Evolutionary conservation across 2,888 invertebrate species (phyloP).

Genomic region (Cecidostiba fungosa): DNA sequence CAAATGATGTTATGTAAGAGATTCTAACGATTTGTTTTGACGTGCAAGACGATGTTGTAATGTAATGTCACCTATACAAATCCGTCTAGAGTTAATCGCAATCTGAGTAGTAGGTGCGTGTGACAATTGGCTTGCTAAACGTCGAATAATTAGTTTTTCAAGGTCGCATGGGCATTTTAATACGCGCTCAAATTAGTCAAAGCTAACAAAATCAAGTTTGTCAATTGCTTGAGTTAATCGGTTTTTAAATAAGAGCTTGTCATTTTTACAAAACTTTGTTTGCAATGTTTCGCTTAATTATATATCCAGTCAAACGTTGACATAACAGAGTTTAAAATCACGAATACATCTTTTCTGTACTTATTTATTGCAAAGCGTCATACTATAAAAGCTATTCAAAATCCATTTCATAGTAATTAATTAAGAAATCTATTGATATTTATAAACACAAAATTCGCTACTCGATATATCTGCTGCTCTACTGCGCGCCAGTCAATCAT

Average conservation of each 20-base stretch:
- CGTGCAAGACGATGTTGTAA: slow-evolving; percentile 28
- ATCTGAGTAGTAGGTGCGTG: slow-evolving; percentile 33
- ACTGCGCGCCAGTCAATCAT: not conserved
- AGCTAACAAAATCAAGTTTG: not conserved
- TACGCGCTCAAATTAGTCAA: slow-evolving; percentile 14
- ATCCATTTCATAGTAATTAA: not conserved
- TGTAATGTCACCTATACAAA: slow-evolving; percentile 50
- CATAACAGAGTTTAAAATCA: no score
- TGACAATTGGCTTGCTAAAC: slow-evolving; percentile 53
- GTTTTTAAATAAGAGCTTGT: not conserved
- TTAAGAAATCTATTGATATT: not conserved
- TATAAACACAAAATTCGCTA: not conserved
- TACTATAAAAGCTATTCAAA: not conserved
- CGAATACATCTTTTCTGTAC: no score
- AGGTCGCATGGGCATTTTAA: slow-evolving; percentile 19
- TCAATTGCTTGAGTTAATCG: slow-evolving; percentile 15
- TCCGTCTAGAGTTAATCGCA: slow-evolving; percentile 46
- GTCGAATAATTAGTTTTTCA: slow-evolving; percentile 50
- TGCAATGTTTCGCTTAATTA: not conserved
- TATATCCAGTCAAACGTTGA: not conserved
- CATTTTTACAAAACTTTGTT: not conserved
- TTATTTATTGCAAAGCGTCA: not conserved
- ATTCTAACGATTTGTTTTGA: slow-evolving; percentile 46
- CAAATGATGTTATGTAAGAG: slow-evolving; percentile 30
- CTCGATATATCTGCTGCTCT: not conserved